Conservation (phyloP, 2,113 vertebrate genomes). For the Trematomus loennbergii region DNA sequence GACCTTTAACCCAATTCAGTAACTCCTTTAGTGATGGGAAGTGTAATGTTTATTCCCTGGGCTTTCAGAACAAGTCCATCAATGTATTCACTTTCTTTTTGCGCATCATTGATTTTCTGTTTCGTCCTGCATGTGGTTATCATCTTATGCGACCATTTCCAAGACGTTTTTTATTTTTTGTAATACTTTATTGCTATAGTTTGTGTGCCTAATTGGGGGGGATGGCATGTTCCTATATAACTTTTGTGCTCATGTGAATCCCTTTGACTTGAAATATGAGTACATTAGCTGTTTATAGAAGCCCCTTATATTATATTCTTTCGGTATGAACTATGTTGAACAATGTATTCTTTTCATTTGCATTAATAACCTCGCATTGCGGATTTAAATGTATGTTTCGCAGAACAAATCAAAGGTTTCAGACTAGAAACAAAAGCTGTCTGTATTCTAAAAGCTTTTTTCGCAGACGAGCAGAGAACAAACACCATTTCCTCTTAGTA, state of each 20-base stretch:
- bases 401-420: not conserved
- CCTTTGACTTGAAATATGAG: not conserved
- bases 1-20: no score
- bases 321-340: not conserved
- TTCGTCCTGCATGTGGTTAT: not conserved
- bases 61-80: not conserved
- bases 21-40: not conserved
- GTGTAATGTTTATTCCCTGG: not conserved
- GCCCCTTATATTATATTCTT: not conserved
- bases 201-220: no score
- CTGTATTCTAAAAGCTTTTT: not conserved
- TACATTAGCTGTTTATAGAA: not conserved
- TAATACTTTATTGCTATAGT: no score
- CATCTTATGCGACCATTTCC: no score
- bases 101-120: not conserved
- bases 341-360: not conserved
- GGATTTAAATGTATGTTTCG: not conserved
- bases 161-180: no score
- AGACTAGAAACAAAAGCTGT: not conserved
- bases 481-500: not conserved
- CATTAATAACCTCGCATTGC: not conserved
- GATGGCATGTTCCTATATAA: no score
- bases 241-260: not conserved
- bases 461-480: not conserved
- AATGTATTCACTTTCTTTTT: not conserved